phyloP scores from a whole-genome alignment of 2,113 vertebrate genomes.

The Dasyurus viverrinus region DNA sequence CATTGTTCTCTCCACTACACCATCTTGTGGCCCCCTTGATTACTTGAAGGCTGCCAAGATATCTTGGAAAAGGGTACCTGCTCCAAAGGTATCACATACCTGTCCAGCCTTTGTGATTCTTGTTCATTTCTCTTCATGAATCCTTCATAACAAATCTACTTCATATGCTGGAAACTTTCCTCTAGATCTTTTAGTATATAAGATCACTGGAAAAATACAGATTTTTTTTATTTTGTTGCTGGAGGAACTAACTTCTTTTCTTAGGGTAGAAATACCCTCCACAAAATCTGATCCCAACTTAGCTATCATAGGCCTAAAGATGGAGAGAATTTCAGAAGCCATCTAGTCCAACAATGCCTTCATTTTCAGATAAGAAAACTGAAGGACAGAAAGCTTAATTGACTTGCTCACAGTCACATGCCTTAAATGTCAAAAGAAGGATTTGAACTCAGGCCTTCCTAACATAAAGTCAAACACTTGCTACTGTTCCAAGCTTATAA shows the following conservation, averaged over 20 bases:
- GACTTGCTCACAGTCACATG: not conserved
- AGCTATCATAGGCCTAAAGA: not conserved
- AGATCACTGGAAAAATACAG: not conserved
- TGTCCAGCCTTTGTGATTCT: not conserved
- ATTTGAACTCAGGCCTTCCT: not conserved
- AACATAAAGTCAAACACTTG: not conserved
- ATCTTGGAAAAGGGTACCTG: not conserved
- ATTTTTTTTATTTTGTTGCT: not conserved
- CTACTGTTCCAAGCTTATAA: not conserved
- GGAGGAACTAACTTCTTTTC: not conserved
- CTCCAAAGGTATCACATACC: not conserved
- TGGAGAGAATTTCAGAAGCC: not conserved
- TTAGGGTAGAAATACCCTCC: not conserved
- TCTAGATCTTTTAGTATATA: not conserved
- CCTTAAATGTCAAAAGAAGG: not conserved
- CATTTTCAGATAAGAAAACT: not conserved
- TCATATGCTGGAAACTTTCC: not conserved
- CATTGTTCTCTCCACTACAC: not conserved
- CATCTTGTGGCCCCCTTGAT: not conserved
- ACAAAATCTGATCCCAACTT: not conserved
- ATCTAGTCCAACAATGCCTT: not conserved
- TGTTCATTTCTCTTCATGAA: not conserved
- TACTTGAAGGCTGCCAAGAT: not conserved
- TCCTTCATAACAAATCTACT: not conserved
- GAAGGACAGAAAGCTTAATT: not conserved